Evolutionary conservation across 2,113 vertebrate genomes (phyloP).

Genomic region (Rhadina sibilatrix): DNA sequence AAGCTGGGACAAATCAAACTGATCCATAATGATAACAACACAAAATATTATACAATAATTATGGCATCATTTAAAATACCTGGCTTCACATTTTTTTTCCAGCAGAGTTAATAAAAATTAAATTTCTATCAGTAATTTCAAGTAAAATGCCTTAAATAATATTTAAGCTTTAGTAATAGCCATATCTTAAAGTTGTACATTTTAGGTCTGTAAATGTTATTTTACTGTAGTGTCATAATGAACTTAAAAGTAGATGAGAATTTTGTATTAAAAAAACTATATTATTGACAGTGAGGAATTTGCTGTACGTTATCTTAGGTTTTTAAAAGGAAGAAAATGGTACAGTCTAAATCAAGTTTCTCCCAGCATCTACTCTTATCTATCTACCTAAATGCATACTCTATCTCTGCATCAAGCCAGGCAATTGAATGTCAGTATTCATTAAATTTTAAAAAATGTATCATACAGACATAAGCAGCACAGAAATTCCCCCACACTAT

Average conservation of each 20-base stretch:
- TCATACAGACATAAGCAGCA: neutral
- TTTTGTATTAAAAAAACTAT: neutral
- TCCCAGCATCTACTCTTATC: neutral
- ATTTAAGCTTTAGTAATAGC: neutral
- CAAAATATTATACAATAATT: conserved; percentile 48
- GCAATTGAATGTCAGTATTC: neutral
- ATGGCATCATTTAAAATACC: conserved; percentile 30
- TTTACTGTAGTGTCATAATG: neutral
- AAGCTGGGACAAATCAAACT: conserved; percentile 64
- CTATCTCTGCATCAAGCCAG: neutral
- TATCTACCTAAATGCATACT: neutral
- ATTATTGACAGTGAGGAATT: neutral
- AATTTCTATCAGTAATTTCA: neutral
- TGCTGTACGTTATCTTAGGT: neutral
- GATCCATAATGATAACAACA: conserved; percentile 33
- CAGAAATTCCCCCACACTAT: neutral
- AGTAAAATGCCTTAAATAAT: neutral
- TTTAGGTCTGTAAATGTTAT: conserved; percentile 8
- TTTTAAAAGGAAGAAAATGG: neutral
- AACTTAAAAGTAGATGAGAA: neutral
- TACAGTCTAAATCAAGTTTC: neutral
- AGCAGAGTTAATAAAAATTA: conserved; percentile 29
- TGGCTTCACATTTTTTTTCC: neutral
- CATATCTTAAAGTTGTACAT: neutral
- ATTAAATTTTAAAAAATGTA: neutral